phyloP scores from a whole-genome alignment of 2,113 vertebrate species.

The Electrona antarctica region DNA sequence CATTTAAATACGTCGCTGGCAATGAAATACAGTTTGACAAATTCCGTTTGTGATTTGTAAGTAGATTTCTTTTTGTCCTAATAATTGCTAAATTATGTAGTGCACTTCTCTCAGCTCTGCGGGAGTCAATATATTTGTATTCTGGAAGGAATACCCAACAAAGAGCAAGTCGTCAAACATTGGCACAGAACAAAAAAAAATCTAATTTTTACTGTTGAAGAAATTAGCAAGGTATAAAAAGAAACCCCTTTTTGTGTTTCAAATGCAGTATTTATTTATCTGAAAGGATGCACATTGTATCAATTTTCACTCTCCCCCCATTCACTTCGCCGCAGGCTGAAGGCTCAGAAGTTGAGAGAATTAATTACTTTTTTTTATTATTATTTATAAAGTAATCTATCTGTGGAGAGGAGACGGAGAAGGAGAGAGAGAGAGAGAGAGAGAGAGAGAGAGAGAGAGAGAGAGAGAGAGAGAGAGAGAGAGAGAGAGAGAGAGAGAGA shows the following conservation, averaged over 20 bases:
- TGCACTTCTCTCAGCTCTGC: slow-evolving; percentile 37
- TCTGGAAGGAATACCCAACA: slow-evolving; percentile 64
- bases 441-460: slow-evolving; percentile 13
- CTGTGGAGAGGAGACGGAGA: slow-evolving; percentile 54
- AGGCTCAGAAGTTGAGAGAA: slow-evolving; percentile 96
- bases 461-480: slow-evolving; percentile 26
- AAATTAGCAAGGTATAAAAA: slow-evolving; percentile 74
- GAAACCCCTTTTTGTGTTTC: slow-evolving; percentile 76
- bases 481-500: slow-evolving; percentile 23
- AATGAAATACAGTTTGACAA: no score
- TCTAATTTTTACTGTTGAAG: slow-evolving; percentile 72
- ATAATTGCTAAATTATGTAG: slow-evolving; percentile 1
- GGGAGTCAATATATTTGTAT: slow-evolving; percentile 54
- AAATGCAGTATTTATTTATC: slow-evolving; percentile 89
- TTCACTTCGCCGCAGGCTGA: slow-evolving; percentile 86
- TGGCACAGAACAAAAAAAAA: slow-evolving; percentile 67
- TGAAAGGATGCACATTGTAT: slow-evolving; percentile 98
- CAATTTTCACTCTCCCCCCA: slow-evolving; percentile 84
- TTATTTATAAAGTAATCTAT: slow-evolving; percentile 86
- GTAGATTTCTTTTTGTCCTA: slow-evolving; percentile 10
- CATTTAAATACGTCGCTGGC: no score
- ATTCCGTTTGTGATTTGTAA: background rate
- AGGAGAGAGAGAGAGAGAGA: background rate
- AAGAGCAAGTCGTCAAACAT: slow-evolving; percentile 75
- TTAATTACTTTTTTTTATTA: slow-evolving; percentile 98